A percentile compares a stretch with the other conserved stretches of the same genome.
phyloP scores from a whole-genome alignment of 2,113 vertebrate species.

The Microcebus griseorufus region DNA sequence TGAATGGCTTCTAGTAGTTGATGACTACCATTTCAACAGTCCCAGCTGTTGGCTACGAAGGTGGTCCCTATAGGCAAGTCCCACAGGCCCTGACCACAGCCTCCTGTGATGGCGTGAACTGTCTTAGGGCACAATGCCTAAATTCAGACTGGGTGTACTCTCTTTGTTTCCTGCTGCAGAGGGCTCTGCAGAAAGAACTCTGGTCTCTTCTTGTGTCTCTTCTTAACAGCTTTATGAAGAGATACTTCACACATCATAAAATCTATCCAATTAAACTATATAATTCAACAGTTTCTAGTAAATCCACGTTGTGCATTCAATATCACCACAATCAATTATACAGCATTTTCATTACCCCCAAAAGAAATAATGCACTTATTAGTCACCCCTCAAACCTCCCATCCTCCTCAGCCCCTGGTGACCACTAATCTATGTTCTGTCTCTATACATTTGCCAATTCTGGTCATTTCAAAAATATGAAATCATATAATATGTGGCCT shows the following conservation, averaged over 20 bases:
- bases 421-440: not conserved
- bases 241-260: not conserved
- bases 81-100: not conserved
- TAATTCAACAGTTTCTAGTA: not conserved
- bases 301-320: not conserved
- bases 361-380: not conserved
- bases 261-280: not conserved
- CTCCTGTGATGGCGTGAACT: no score
- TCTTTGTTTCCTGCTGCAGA: not conserved
- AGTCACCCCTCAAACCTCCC: not conserved
- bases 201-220: not conserved
- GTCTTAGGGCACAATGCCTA: no score
- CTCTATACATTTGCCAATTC: not conserved
- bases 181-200: not conserved
- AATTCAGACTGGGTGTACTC: not conserved
- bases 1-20: not conserved
- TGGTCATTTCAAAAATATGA: not conserved
- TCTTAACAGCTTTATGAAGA: not conserved
- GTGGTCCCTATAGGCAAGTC: not conserved
- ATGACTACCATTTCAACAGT: not conserved
- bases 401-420: not conserved
- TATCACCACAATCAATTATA: not conserved
- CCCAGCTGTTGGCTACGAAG: not conserved
- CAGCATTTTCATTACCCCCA: not conserved
- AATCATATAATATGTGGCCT: not conserved